A percentile compares a stretch with the other conserved stretches of the same genome.
Evolutionary conservation across 2,797 vertebrate species (phyloP).

Genomic region (Masticophis lateralis): DNA sequence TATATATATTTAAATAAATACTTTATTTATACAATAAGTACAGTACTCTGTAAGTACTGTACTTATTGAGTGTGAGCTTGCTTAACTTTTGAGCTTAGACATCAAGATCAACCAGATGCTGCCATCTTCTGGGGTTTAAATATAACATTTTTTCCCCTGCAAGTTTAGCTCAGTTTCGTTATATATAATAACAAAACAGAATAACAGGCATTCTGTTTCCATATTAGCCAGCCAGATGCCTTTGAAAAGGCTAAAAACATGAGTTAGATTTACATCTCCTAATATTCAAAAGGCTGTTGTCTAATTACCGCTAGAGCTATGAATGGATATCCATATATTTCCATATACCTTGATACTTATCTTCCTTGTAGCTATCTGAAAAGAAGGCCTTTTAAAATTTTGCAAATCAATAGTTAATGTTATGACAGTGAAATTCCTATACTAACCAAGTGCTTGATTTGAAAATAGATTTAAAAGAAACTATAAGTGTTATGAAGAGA

Average conservation of each 20-base stretch:
- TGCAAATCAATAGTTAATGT: not conserved
- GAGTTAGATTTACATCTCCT: not conserved
- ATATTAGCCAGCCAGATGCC: not conserved
- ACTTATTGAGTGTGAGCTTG: not conserved
- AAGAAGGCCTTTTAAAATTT: not conserved
- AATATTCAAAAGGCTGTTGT: not conserved
- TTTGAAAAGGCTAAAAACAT: not conserved
- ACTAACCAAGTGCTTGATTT: not conserved
- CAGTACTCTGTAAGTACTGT: not conserved
- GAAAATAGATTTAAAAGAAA: not conserved
- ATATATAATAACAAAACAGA: too few relatives aligned
- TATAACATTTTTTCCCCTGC: fast-evolving
- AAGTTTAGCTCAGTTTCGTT: not conserved
- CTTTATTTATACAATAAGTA: too few relatives aligned
- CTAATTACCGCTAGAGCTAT: not conserved
- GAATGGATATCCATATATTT: not conserved
- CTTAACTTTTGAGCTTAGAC: not conserved
- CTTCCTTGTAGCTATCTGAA: not conserved
- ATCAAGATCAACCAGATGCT: not conserved
- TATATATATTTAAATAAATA: too few relatives aligned
- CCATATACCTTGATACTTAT: not conserved
- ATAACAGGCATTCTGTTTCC: not conserved
- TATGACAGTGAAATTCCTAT: not conserved
- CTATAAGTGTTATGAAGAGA: not conserved
- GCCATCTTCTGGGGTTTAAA: not conserved